Conservation (phyloP, 2,888 invertebrate genomes). For the Drosophila cognata region DNA sequence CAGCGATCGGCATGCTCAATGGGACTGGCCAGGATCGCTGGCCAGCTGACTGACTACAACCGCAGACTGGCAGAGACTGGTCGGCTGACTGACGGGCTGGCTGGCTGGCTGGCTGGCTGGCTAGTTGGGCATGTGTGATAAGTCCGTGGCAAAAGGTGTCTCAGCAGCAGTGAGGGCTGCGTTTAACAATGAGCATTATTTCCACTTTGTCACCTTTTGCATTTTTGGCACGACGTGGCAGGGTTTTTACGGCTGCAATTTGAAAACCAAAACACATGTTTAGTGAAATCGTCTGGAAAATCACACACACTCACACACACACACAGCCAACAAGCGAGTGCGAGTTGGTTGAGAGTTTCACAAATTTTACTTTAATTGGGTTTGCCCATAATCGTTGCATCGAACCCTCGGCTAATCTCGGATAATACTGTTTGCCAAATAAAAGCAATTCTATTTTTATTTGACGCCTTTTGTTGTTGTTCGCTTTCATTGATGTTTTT, state of each 20-base stretch:
- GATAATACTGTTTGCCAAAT: conserved; percentile 83
- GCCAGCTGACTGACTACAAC: conserved; percentile 3
- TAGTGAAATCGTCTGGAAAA: conserved; percentile 77
- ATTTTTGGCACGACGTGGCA: conserved; percentile 43
- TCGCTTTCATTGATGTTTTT: conserved; percentile 54
- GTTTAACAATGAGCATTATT: conserved; percentile 77
- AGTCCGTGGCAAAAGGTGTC: conserved; percentile 67
- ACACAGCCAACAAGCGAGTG: conserved; percentile 15
- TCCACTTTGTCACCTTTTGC: conserved; percentile 80
- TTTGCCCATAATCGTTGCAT: conserved; percentile 82
- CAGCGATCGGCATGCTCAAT: conserved; percentile 22
- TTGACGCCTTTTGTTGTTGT: conserved; percentile 46
- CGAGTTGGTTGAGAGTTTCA: conserved; percentile 20
- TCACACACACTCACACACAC: conserved; percentile 63
- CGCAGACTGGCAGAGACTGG: conserved; percentile 2
- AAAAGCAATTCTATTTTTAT: conserved; percentile 77
- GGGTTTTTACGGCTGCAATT: conserved; percentile 70
- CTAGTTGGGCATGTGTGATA: conserved; percentile 51
- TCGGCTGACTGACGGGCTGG: conserved; percentile 8
- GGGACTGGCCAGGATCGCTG: conserved; percentile 22
- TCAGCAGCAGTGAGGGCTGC: conserved; percentile 31
- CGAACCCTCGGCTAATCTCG: conserved; percentile 83
- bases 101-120: conserved; percentile 7
- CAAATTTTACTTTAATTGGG: conserved; percentile 82
- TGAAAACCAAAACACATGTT: conserved; percentile 80